phyloP scores from a whole-genome alignment of 2,888 invertebrate species.

The Oxytorus armatus region DNA sequence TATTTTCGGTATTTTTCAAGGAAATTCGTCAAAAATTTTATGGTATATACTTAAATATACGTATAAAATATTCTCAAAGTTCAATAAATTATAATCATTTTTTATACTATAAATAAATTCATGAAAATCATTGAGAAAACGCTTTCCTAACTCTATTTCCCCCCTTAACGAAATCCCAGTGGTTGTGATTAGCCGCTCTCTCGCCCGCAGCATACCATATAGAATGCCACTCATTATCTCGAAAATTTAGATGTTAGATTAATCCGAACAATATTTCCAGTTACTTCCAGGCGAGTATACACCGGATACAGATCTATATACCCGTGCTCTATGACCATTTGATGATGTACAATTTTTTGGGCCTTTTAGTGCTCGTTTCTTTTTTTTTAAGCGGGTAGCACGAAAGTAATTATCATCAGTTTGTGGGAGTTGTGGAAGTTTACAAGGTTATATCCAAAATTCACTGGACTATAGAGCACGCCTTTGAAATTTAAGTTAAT shows the following conservation, averaged over 20 bases:
- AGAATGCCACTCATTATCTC: slow-evolving; percentile 71
- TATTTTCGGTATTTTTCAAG: no score
- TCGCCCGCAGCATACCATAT: slow-evolving; percentile 9
- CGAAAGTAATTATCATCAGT: slow-evolving; percentile 14
- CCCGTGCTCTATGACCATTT: not conserved
- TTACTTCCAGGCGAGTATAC: slow-evolving; percentile 43
- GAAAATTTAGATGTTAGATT: slow-evolving; percentile 75
- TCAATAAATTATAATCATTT: no score
- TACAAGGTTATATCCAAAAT: no score
- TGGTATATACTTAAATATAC: no score
- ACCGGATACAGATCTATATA: slow-evolving; percentile 37
- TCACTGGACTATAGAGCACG: no score
- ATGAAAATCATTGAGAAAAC: no score
- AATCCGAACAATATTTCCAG: slow-evolving; percentile 72
- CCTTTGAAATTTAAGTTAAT: no score
- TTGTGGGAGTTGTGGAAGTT: not conserved
- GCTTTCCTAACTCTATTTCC: no score
- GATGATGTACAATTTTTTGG: not conserved
- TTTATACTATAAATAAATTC: no score
- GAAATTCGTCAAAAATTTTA: no score
- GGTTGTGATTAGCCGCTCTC: slow-evolving; percentile 72
- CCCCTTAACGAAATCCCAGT: slow-evolving; percentile 73
- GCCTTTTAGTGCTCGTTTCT: not conserved
- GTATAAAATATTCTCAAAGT: no score
- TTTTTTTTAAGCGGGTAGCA: not conserved